Conservation (phyloP, 2,888 invertebrate species). For the Girardia tigrina region DNA sequence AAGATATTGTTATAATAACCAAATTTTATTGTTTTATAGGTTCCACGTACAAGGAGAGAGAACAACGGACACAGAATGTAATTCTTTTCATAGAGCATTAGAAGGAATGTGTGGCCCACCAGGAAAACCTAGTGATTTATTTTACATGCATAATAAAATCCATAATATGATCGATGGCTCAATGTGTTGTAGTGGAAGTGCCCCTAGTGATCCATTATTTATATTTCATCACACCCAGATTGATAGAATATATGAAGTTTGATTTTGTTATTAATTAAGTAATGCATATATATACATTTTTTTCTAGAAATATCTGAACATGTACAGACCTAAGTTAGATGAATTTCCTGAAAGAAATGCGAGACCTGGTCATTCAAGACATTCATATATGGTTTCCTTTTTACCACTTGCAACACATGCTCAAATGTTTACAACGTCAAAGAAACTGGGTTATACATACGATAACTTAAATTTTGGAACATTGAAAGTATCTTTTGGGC, state of each 20-base stretch:
- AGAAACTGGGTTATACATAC: not conserved
- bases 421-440: not conserved
- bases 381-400: not conserved
- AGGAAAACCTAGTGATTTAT: not conserved
- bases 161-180: conserved; percentile 31
- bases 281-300: not conserved
- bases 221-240: conserved; percentile 27
- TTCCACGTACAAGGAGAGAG: not conserved
- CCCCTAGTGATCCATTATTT: conserved; percentile 27
- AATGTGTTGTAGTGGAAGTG: conserved; percentile 29
- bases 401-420: not conserved
- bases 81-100: conserved; percentile 25
- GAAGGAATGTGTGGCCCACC: conserved; percentile 16
- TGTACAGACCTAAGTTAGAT: not conserved
- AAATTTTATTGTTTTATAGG: not conserved
- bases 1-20: not conserved
- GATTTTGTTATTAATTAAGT: not conserved
- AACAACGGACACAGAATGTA: conserved; percentile 7
- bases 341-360: not conserved
- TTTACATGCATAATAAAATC: conserved; percentile 26
- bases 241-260: conserved; percentile 24
- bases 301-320: not conserved
- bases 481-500: not conserved
- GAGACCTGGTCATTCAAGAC: not conserved
- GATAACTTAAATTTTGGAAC: not conserved